Conservation (phyloP, 2,113 vertebrate genomes). For the Azemiops feae region DNA sequence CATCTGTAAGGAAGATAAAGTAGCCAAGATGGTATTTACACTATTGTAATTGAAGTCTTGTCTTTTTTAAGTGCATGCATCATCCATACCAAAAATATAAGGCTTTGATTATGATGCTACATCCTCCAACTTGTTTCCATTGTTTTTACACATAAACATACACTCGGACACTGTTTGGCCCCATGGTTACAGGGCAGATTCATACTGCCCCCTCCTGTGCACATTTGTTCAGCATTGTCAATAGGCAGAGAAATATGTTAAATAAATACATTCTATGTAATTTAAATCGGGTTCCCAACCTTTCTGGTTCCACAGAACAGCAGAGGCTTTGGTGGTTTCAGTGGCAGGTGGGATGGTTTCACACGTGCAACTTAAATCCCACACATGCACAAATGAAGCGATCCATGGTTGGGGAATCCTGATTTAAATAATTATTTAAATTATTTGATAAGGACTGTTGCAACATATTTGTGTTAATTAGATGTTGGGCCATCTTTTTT, state of each 20-base stretch:
- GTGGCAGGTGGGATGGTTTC: too few species aligned
- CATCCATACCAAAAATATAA: neutral
- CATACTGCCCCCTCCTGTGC: neutral
- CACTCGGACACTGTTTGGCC: neutral
- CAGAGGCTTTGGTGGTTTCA: too few species aligned
- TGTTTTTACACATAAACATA: neutral
- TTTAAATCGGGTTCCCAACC: neutral
- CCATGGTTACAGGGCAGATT: neutral
- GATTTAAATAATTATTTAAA: neutral
- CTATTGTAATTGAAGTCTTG: neutral
- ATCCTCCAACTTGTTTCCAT: neutral
- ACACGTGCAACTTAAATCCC: too few species aligned
- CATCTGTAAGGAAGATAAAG: neutral
- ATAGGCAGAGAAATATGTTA: neutral
- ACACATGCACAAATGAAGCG: too few species aligned
- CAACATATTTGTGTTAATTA: neutral
- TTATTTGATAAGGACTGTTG: neutral
- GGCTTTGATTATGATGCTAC: neutral
- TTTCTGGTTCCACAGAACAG: too few species aligned
- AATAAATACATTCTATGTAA: neutral
- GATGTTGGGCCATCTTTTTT: constrained; percentile 22
- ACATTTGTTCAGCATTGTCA: neutral
- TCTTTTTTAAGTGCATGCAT: neutral
- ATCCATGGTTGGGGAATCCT: too few species aligned
- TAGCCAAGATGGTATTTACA: neutral